These are phyloP conservation scores for Vultur gryphus DNA, from an alignment of 2,797 vertebrate genomes.

Conservation along the genomic window DNA sequence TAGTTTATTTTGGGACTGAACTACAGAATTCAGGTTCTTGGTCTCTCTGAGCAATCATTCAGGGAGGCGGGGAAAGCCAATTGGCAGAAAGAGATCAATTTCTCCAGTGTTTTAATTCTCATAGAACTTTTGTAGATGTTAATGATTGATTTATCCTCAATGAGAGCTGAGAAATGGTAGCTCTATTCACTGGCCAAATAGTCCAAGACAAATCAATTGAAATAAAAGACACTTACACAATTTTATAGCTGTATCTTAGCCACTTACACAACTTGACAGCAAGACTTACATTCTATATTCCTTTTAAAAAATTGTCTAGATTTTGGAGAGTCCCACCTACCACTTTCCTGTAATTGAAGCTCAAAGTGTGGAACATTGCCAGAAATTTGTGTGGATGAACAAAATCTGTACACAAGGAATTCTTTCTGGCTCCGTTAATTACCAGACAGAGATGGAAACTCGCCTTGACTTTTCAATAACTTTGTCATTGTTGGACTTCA, in stretches of 20 bases:
- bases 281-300: background rate
- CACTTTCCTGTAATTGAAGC: conserved; percentile 67
- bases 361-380: conserved; percentile 70
- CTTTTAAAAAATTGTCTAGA: conserved; percentile 66
- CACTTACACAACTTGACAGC: background rate
- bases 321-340: conserved; percentile 70
- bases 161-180: background rate
- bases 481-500: conserved; percentile 86
- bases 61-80: rapidly evolving
- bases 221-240: background rate
- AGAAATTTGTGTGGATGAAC: conserved; percentile 78
- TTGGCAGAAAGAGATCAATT: background rate
- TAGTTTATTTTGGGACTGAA: background rate
- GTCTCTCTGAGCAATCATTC: background rate
- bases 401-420: conserved; percentile 75
- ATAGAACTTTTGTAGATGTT: background rate
- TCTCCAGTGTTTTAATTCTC: background rate
- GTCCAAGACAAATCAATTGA: background rate
- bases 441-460: conserved; percentile 66
- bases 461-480: conserved; percentile 78
- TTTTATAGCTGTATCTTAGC: background rate
- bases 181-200: background rate
- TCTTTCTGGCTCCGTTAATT: conserved; percentile 76
- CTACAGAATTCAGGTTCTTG: background rate
- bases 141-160: background rate